phyloP scores from a whole-genome alignment of 2,797 vertebrate species.

The Aldrovandia affinis region DNA sequence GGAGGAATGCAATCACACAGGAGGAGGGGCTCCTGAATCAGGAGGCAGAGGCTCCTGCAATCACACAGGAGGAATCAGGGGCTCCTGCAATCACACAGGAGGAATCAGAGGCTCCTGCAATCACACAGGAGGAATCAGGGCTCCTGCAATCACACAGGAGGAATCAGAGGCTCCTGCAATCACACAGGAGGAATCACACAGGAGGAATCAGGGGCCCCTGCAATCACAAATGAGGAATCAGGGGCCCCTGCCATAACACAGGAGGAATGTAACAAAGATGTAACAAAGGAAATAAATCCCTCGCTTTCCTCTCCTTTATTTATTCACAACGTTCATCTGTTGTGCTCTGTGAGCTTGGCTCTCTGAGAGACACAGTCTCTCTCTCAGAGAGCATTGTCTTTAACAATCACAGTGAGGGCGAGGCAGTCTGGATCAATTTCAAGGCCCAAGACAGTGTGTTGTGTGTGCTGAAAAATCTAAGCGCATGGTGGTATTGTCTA shows the following conservation, averaged over 20 bases:
- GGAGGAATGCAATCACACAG: too few relatives aligned
- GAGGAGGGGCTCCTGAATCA: too few relatives aligned
- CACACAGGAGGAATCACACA: slow-evolving; percentile 48
- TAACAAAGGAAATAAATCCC: slow-evolving; percentile 26
- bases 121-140: too few relatives aligned
- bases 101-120: too few relatives aligned
- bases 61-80: too few relatives aligned
- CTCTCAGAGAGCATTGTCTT: background rate
- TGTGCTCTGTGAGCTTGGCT: slow-evolving; percentile 60
- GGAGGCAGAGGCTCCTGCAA: too few relatives aligned
- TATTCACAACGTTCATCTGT: slow-evolving; percentile 76
- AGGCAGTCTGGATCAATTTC: background rate
- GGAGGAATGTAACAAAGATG: too few relatives aligned
- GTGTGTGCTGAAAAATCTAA: too few relatives aligned
- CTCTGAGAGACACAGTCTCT: background rate
- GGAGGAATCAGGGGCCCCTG: too few relatives aligned
- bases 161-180: slow-evolving; percentile 55
- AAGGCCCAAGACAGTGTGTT: background rate
- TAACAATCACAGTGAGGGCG: background rate
- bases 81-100: too few relatives aligned
- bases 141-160: slow-evolving; percentile 55
- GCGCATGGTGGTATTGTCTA: too few relatives aligned
- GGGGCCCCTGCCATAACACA: slow-evolving; percentile 55
- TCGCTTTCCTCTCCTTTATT: slow-evolving; percentile 67
- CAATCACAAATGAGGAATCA: too few relatives aligned